Evolutionary conservation across 2,797 vertebrate species (phyloP).

Genomic region (Tenualosa ilisha): DNA sequence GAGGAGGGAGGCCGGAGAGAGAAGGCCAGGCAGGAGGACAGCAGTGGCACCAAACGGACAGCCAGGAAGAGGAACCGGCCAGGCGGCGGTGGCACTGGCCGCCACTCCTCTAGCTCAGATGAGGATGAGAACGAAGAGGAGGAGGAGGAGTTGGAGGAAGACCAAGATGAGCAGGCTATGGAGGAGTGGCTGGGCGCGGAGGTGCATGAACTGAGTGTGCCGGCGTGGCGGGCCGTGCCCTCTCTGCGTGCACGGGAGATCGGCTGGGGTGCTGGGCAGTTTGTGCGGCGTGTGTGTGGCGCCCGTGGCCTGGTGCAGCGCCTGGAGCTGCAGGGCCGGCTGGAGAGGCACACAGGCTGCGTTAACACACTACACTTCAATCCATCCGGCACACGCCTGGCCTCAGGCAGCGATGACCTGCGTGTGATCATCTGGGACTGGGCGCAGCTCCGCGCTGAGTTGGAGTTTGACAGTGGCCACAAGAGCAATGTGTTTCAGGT

Average conservation of each 20-base stretch:
- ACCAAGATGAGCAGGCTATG: conserved; percentile 85
- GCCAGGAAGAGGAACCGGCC: conserved; percentile 75
- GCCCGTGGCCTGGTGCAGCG: conserved; percentile 89
- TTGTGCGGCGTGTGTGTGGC: conserved; percentile 87
- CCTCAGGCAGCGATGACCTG: conserved; percentile 94
- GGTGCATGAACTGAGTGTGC: conserved; percentile 79
- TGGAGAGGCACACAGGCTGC: conserved; percentile 92
- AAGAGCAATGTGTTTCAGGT: conserved; percentile 99
- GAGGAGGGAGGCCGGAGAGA: conserved; percentile 65
- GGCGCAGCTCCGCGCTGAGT: conserved; percentile 81
- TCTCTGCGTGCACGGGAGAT: conserved; percentile 86
- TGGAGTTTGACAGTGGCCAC: conserved; percentile 95
- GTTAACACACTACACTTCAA: conserved; percentile 99
- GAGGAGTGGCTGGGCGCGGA: conserved; percentile 91
- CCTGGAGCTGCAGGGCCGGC: conserved; percentile 86
- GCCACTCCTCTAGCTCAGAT: conserved; percentile 81
- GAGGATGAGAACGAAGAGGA: conserved; percentile 69
- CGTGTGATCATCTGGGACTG: conserved; percentile 96
- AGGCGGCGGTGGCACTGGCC: conserved; percentile 60
- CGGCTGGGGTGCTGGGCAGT: conserved; percentile 79
- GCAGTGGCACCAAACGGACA: conserved; percentile 54
- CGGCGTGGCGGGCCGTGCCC: conserved; percentile 82
- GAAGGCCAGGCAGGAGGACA: conserved; percentile 57
- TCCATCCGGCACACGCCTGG: conserved; percentile 89
- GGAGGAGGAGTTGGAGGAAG: conserved; percentile 81